Percentiles rank a stretch among this genome's conserved stretches.
These are phyloP conservation scores for Apostichopus japonicus DNA, from an alignment of 35 echinoderm and acorn worm species.

Conservation along the genomic window DNA sequence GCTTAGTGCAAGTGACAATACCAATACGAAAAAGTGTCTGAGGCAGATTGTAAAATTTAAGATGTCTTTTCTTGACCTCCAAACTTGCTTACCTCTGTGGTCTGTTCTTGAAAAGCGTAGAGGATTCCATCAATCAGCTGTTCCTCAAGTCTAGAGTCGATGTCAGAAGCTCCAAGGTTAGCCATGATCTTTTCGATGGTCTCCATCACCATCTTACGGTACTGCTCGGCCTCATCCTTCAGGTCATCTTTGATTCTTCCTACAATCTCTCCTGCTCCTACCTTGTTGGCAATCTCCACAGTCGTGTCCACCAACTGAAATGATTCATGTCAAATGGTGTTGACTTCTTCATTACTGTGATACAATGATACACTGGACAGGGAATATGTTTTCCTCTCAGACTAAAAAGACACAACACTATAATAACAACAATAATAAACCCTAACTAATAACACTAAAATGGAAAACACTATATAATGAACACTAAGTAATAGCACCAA, in stretches of 20 bases:
- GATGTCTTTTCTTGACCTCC: background rate
- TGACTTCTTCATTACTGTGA: too few species aligned
- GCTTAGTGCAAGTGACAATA: too few species aligned
- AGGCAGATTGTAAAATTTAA: too few species aligned
- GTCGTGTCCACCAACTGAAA: slow-evolving; percentile 94
- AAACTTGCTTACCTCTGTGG: slow-evolving; percentile 82
- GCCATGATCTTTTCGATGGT: slow-evolving; percentile 99
- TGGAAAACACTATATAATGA: too few species aligned
- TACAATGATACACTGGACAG: too few species aligned
- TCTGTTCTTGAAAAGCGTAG: slow-evolving; percentile 98
- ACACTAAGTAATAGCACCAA: too few species aligned
- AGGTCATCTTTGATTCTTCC: slow-evolving; percentile 92
- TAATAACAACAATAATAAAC: too few species aligned
- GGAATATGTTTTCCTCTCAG: too few species aligned
- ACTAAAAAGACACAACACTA: too few species aligned
- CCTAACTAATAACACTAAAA: too few species aligned
- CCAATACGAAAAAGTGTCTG: too few species aligned
- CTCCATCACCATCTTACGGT: slow-evolving; percentile 99
- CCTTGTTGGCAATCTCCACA: slow-evolving; percentile 97
- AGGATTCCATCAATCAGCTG: slow-evolving; percentile 99
- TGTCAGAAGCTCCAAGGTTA: slow-evolving; percentile 96
- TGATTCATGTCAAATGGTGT: background rate
- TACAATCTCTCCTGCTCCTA: slow-evolving; percentile 94
- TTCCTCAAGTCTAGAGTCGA: slow-evolving; percentile 96
- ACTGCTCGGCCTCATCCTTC: slow-evolving; percentile 99